Evolutionary conservation across 2,113 vertebrate species (phyloP), one percentile per base, ranked within the genome.

Genomic region (Phalacrocorax brasilianus): DNA sequence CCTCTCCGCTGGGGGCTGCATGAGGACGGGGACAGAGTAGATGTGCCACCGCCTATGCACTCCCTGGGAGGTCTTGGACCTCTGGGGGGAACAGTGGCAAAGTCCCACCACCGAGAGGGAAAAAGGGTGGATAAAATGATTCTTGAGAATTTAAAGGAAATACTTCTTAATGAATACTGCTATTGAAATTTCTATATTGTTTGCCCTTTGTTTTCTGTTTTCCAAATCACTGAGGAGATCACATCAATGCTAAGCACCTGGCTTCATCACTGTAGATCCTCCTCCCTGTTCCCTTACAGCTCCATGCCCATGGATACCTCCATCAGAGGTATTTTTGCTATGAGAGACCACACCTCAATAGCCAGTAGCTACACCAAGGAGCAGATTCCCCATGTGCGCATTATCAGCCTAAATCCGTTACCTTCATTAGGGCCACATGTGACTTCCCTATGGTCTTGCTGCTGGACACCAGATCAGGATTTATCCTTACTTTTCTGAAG

Each of bases 41-140:
- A 38, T 45, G 12, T 53, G 68, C 23, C 50, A 61, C 35, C 6
- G 4, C 8, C 20, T 16, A 28, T 1, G 0, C 4, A 6, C 15
- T 45, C 33, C 30, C 19, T 5, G 2, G 50, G 19, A 68, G 9
- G 26, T 21, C 15, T 38, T 35, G 42, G 42, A 45, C 35, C 58
- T 38, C 63, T 20, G 21, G 5, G 22, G 19, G 15, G 9, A 65
- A 56, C 2, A 3, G 38, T 1, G n/a, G 59, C 9, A 3, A 91
- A 68, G n/a, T 63, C 55, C 32, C 17, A 44, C 8, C 19, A 24
- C 13, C n/a, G 21, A 71, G 5, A 3, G 19, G 7, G 17, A 9
- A 53, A 58, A 42, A 33, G 16, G 2, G 6, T 33, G 12, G 26
- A 59, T 30, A 92, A 79, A 86, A 83, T 4, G 6, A 9, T 78